Conservation (phyloP, 2,888 invertebrate species). For the Hyalella azteca region DNA sequence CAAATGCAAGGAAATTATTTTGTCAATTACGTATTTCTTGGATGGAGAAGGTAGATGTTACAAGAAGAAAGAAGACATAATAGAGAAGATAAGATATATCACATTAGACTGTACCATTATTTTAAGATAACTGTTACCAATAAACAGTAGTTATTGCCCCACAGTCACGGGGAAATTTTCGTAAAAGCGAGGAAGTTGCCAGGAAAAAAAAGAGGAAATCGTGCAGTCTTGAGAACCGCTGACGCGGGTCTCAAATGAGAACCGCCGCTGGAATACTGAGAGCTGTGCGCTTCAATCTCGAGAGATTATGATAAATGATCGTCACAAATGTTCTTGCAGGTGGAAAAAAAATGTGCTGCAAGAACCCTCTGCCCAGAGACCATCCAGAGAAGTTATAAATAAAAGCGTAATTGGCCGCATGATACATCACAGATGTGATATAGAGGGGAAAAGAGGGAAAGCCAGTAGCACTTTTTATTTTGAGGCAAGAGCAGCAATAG, state of each 20-base stretch:
- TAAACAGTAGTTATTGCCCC: too few relatives aligned
- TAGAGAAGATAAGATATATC: too few relatives aligned
- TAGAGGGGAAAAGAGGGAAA: background rate
- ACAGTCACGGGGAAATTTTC: too few relatives aligned
- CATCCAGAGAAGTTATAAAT: background rate
- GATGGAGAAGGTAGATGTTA: too few relatives aligned
- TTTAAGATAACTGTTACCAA: too few relatives aligned
- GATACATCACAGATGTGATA: constrained; percentile 15
- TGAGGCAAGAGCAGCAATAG: too few relatives aligned
- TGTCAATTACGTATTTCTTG: too few relatives aligned
- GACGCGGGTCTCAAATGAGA: background rate
- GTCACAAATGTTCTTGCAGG: background rate
- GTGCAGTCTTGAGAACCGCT: background rate
- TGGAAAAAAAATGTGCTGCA: background rate
- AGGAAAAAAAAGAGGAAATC: too few relatives aligned
- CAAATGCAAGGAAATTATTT: too few relatives aligned
- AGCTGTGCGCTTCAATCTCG: constrained; percentile 12
- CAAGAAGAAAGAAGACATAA: too few relatives aligned
- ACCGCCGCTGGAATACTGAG: constrained; percentile 9
- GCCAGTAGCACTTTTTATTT: constrained; percentile 9
- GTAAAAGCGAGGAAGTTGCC: too few relatives aligned
- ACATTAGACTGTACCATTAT: too few relatives aligned
- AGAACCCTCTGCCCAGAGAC: background rate
- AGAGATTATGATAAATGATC: constrained; percentile 18
- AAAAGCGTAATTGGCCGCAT: constrained; percentile 3